Base-by-base conservation (phyloP, 2,888 invertebrate species). In the Drosophila diplacantha region DNA sequence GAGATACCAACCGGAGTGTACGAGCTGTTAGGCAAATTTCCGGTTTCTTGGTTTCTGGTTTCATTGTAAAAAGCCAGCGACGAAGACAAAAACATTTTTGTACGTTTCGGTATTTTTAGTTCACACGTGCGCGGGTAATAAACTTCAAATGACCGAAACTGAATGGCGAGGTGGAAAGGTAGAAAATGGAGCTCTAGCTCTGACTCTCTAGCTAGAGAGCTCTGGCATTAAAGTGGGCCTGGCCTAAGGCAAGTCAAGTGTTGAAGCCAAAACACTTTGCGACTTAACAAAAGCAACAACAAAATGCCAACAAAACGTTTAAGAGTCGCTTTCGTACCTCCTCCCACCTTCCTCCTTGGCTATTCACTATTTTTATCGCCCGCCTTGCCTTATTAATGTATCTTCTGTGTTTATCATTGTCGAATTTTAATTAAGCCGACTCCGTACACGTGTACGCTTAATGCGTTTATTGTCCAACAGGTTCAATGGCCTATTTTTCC, bases 71-170 rank as follows among this genome's bases (percentile, higher is more conserved):
- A 54, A 57, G 44, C 57, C 31, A 46, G 12, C 49, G 14, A 22
- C 53, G 24, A 55, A 41, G 44, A 64, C 49, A 56, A 31, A 54
- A 64, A 44, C 39, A 69, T 69, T 63, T 72, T 53, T 32, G 67
- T 71, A 80, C 79, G 81, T 77, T 80, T 82, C 69, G 79, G 81
- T 72, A 80, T 82, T 80, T 85, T 85, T 78, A 70, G 85, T 80
- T 84, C 85, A 85, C 82, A 84, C 85, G 85, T 84, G 85, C 72
- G 75, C 71, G 67, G 72, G 71, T 74, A 82, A 84, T 82, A 80
- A 82, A 83, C 74, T 71, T 72, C 70, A 78, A 81, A 81, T 79
- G 74, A 62, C 75, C 76, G 73, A 82, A 82, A 80, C 74, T 75
- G 73, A 78, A 71, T 74, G 76, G 67, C 67, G 44, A 12, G 16